Conservation (phyloP, 2,113 vertebrate genomes). For the Otis tarda region DNA sequence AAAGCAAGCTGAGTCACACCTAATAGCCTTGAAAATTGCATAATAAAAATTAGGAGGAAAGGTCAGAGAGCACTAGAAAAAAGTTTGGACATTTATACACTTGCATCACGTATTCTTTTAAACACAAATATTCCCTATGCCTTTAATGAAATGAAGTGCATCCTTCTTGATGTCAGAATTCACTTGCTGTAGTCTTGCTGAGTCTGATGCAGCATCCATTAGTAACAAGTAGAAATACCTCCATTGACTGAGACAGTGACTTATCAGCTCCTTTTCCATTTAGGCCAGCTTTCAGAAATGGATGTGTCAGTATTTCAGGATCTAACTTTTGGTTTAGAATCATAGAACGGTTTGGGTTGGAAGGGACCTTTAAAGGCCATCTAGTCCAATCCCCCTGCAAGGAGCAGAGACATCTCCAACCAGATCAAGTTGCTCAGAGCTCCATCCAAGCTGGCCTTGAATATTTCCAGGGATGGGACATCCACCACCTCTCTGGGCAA, state of each 20-base stretch:
- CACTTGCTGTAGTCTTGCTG: not conserved
- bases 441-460: too few relatives aligned
- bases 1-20: not conserved
- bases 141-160: not conserved
- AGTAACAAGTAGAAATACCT: not conserved
- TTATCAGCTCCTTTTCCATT: not conserved
- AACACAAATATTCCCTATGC: not conserved
- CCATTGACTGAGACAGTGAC: not conserved
- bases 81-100: not conserved
- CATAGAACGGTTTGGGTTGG: too few relatives aligned
- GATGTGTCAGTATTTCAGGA: not conserved
- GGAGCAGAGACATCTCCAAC: too few relatives aligned
- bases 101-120: not conserved
- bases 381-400: too few relatives aligned
- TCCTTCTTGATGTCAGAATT: not conserved
- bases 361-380: too few relatives aligned
- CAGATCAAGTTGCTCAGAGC: too few relatives aligned
- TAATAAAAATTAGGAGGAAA: conserved; percentile 1
- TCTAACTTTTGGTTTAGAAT: not conserved
- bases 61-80: not conserved
- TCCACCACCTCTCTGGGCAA: too few relatives aligned
- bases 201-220: not conserved
- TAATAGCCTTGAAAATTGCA: conserved; percentile 1
- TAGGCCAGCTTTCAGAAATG: not conserved
- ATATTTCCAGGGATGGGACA: too few relatives aligned